Evolutionary conservation across 2,113 vertebrate species (phyloP).

Genomic region (Bostrychus sinensis): DNA sequence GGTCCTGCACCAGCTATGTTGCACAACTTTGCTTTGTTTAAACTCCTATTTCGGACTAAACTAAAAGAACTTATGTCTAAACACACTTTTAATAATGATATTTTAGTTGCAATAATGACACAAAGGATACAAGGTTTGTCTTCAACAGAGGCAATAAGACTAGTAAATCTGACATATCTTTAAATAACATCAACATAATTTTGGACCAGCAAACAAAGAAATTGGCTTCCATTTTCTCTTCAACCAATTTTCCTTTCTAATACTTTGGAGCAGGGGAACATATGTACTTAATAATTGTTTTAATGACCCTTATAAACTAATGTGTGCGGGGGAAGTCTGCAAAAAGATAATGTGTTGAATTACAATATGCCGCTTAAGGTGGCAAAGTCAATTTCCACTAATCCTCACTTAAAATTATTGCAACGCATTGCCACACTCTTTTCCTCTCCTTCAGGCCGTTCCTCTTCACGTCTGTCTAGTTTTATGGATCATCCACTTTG

Average conservation of each 20-base stretch:
- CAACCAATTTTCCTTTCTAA: background rate
- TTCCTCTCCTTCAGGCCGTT: constrained; percentile 12
- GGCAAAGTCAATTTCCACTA: background rate
- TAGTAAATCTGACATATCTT: too few species aligned
- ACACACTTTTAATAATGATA: too few species aligned
- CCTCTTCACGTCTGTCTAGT: constrained; percentile 11
- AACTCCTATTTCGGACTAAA: too few species aligned
- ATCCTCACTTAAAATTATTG: constrained; percentile 24
- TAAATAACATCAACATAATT: background rate
- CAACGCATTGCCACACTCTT: too few species aligned
- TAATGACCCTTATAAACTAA: background rate
- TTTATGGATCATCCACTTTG: constrained; percentile 10
- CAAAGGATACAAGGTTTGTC: background rate
- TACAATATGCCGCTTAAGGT: constrained; percentile 7
- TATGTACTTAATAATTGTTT: background rate
- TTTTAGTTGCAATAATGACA: too few species aligned
- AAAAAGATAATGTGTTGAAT: background rate
- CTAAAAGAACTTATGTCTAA: too few species aligned
- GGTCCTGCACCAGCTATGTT: too few species aligned
- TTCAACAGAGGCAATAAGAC: too few species aligned
- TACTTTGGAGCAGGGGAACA: background rate
- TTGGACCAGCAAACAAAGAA: background rate
- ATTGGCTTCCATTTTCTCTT: background rate
- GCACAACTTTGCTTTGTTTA: too few species aligned
- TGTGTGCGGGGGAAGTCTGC: background rate